Percentiles rank a stretch among this genome's conserved stretches.
phyloP scores from a whole-genome alignment of 2,888 invertebrate species.

The Spilosoma lubricipeda region DNA sequence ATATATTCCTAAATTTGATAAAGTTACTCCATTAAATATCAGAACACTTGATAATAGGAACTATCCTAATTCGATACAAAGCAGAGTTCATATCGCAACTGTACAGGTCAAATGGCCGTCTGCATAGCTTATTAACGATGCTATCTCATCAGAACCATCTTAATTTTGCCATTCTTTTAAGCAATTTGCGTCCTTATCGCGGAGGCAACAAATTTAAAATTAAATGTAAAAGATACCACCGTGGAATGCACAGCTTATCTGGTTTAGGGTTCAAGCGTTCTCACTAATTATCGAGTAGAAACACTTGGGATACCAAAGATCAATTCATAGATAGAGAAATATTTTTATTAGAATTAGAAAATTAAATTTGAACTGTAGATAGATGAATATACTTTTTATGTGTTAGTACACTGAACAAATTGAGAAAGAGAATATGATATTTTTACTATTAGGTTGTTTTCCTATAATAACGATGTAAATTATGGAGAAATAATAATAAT shows the following conservation, averaged over 20 bases:
- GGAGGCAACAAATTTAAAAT: slow-evolving; percentile 44
- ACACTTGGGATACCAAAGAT: slow-evolving; percentile 44
- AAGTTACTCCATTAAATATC: slow-evolving; percentile 2
- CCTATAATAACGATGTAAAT: neutral
- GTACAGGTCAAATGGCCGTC: slow-evolving; percentile 42
- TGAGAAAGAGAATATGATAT: too few relatives aligned
- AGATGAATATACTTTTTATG: too few relatives aligned
- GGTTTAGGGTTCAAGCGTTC: slow-evolving; percentile 63
- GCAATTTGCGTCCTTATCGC: slow-evolving; percentile 41
- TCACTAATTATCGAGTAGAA: slow-evolving; percentile 71
- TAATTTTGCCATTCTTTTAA: slow-evolving; percentile 17
- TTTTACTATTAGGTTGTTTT: too few relatives aligned
- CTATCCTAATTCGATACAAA: slow-evolving; percentile 43
- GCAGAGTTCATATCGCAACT: slow-evolving; percentile 45
- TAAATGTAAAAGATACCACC: slow-evolving; percentile 50
- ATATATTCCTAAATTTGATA: neutral
- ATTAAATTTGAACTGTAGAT: neutral
- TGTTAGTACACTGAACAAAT: too few relatives aligned
- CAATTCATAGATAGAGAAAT: slow-evolving; percentile 21
- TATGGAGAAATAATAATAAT: too few relatives aligned
- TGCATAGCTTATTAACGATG: slow-evolving; percentile 55
- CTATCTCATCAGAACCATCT: slow-evolving; percentile 32
- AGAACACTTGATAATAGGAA: slow-evolving; percentile 31
- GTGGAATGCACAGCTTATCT: slow-evolving; percentile 64
- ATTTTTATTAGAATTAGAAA: slow-evolving; percentile 10